A percentile compares a stretch with the other conserved stretches of the same genome.
Evolutionary conservation across 2,113 vertebrate species (phyloP).

Genomic region (Siphamia tubifer): DNA sequence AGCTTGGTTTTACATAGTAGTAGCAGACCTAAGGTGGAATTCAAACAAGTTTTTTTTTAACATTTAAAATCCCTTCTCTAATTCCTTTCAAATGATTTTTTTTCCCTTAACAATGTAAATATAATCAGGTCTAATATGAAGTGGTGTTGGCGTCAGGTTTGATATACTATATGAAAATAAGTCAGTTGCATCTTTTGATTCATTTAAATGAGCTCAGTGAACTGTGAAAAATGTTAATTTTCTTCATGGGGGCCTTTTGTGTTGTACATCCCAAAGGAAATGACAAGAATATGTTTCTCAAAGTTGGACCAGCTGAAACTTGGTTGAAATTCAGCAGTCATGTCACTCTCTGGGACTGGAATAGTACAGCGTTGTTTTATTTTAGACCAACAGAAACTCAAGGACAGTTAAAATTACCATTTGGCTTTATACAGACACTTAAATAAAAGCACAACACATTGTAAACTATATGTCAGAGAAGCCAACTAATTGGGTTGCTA

Average conservation of each 20-base stretch:
- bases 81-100: not conserved
- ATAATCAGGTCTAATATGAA: constrained; percentile 14
- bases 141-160: constrained; percentile 16
- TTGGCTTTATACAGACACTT: not conserved
- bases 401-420: not conserved
- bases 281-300: constrained; percentile 49
- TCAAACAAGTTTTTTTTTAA: constrained; percentile 11
- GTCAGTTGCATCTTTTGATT: constrained; percentile 66
- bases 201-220: constrained; percentile 71
- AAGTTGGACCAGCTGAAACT: constrained; percentile 53
- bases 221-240: constrained; percentile 73
- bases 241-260: constrained; percentile 68
- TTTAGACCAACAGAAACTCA: not conserved
- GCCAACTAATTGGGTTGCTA: not conserved
- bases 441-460: not conserved
- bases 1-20: not conserved
- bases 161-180: constrained; percentile 52
- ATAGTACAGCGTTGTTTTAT: constrained; percentile 20
- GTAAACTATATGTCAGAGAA: not conserved
- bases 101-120: constrained; percentile 15
- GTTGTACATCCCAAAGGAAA: constrained; percentile 51
- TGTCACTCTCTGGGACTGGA: constrained; percentile 19
- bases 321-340: constrained; percentile 38
- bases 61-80: not conserved
- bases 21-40: not conserved